These are phyloP conservation scores for Lochmaea capreae DNA, from an alignment of 2,888 invertebrate genomes.

Conservation along the genomic window DNA sequence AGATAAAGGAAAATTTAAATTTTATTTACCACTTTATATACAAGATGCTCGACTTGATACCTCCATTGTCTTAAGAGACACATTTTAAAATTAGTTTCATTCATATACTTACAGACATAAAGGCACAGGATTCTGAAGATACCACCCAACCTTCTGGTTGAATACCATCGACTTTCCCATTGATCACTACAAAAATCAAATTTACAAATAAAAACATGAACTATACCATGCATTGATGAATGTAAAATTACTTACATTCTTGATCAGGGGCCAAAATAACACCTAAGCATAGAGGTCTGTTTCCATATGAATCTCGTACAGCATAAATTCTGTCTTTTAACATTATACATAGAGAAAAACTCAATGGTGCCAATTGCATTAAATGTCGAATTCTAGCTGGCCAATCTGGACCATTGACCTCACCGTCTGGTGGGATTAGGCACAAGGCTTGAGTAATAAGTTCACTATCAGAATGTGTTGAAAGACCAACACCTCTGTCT, in stretches of 20 bases:
- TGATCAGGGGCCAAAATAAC: slow-evolving; percentile 73
- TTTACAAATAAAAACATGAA: neutral
- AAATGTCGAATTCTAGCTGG: slow-evolving; percentile 91
- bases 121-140: slow-evolving; percentile 97
- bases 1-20: neutral
- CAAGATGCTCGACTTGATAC: no score
- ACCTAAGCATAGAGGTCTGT: slow-evolving; percentile 95
- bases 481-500: slow-evolving; percentile 92
- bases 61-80: no score
- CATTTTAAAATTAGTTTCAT: neutral
- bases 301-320: slow-evolving; percentile 97
- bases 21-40: no score
- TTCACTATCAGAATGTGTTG: slow-evolving; percentile 97
- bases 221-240: slow-evolving; percentile 1
- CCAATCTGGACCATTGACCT: slow-evolving; percentile 91
- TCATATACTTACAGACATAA: slow-evolving; percentile 72
- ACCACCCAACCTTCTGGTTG: slow-evolving; percentile 92
- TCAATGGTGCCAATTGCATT: slow-evolving; percentile 93
- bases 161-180: slow-evolving; percentile 63
- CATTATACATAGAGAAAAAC: slow-evolving; percentile 96
- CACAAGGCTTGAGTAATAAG: slow-evolving; percentile 96
- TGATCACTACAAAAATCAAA: slow-evolving; percentile 43
- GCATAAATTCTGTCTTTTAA: slow-evolving; percentile 94
- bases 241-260: slow-evolving; percentile 42
- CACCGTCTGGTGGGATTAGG: slow-evolving; percentile 89